phyloP scores from a whole-genome alignment of 2,113 vertebrate species.

The Myiopsitta monachus region DNA sequence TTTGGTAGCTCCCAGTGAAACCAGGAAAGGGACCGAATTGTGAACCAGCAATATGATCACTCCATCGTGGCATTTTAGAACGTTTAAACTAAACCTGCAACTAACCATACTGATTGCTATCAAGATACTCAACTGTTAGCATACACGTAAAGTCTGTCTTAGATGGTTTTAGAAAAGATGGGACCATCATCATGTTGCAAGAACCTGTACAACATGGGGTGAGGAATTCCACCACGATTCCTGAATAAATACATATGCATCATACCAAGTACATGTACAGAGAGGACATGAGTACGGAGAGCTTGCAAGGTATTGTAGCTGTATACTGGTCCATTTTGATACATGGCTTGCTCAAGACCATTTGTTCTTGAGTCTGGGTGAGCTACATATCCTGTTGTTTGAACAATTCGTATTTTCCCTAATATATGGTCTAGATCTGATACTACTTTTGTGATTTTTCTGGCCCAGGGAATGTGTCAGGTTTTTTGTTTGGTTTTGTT shows the following conservation, averaged over 20 bases:
- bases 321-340: not conserved
- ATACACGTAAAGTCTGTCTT: not conserved
- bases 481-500: not conserved
- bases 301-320: not conserved
- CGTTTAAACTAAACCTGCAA: not conserved
- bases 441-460: not conserved
- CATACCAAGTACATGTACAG: not conserved
- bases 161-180: not conserved
- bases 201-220: fast-evolving
- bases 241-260: fast-evolving
- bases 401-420: not conserved
- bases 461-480: not conserved
- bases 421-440: not conserved
- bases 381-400: not conserved
- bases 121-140: not conserved
- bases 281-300: not conserved
- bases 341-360: not conserved
- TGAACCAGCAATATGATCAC: fast-evolving
- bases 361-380: no score
- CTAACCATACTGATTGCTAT: not conserved
- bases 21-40: not conserved
- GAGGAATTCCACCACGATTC: not conserved
- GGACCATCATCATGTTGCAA: no score
- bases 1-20: not conserved
- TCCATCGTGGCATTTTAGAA: not conserved